phyloP scores from a whole-genome alignment of 1,140 invertebrate genomes.

The Venturia canescens region DNA sequence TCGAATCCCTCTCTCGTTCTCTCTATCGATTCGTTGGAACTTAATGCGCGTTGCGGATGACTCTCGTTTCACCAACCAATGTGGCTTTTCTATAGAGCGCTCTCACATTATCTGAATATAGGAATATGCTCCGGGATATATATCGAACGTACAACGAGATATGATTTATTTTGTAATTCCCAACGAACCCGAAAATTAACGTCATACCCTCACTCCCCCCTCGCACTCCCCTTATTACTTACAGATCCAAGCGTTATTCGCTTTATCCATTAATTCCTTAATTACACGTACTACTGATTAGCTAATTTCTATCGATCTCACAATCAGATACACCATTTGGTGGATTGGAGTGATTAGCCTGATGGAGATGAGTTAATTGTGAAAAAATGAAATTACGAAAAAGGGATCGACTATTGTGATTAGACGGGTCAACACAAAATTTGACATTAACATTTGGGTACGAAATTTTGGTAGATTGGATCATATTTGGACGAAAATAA shows the following conservation, averaged over 20 bases:
- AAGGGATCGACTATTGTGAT: no score
- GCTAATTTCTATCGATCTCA: no score
- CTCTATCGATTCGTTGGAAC: slow-evolving; percentile 40
- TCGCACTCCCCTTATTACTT: background rate
- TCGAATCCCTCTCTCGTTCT: slow-evolving; percentile 32
- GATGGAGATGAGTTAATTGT: no score
- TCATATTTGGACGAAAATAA: no score
- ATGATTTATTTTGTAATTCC: slow-evolving; percentile 12
- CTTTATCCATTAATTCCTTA: slow-evolving; percentile 10
- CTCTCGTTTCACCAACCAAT: slow-evolving; percentile 24
- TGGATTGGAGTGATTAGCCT: no score
- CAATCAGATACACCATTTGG: no score
- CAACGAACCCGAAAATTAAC: slow-evolving; percentile 9
- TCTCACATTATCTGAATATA: slow-evolving; percentile 9
- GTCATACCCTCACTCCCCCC: background rate
- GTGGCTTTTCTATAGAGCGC: background rate
- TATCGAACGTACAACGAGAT: background rate
- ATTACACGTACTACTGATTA: background rate
- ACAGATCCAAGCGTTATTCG: background rate
- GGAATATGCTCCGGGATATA: background rate
- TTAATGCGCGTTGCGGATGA: slow-evolving; percentile 36
- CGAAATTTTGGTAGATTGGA: no score
- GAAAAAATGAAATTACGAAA: no score
- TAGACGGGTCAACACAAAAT: no score
- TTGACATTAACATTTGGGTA: no score